Percentiles rank a stretch among this genome's conserved stretches.
Evolutionary conservation across 2,113 vertebrate genomes (phyloP).

Genomic region (Menura novaehollandiae): DNA sequence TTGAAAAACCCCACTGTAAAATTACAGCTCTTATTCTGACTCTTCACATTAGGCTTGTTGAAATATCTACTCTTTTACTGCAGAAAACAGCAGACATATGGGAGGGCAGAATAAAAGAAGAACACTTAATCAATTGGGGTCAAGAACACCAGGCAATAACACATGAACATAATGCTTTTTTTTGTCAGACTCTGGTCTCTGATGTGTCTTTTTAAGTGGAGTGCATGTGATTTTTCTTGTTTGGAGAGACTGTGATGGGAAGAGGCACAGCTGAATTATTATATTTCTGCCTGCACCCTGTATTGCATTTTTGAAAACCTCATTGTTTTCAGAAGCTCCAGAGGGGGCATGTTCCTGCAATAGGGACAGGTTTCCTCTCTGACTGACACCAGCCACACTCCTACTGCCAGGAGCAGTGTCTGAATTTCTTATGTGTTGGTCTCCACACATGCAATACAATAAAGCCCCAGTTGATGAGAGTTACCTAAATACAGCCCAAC

Average conservation of each 20-base stretch:
- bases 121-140: background rate
- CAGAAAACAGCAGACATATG: background rate
- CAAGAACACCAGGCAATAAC: background rate
- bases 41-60: background rate
- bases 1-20: background rate
- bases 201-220: background rate
- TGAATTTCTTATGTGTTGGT: background rate
- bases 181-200: background rate
- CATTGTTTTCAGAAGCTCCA: background rate
- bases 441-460: accelerated
- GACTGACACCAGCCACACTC: background rate
- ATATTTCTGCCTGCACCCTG: background rate
- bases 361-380: background rate
- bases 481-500: background rate
- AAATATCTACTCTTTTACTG: background rate
- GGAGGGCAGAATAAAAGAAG: background rate
- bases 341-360: background rate
- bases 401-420: background rate
- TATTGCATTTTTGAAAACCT: background rate
- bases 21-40: background rate
- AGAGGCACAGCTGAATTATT: background rate
- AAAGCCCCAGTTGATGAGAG: background rate
- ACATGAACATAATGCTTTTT: background rate
- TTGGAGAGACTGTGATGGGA: background rate
- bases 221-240: background rate